Evolutionary conservation across 2,888 invertebrate genomes (phyloP).

Genomic region (Drosophila subquinaria): DNA sequence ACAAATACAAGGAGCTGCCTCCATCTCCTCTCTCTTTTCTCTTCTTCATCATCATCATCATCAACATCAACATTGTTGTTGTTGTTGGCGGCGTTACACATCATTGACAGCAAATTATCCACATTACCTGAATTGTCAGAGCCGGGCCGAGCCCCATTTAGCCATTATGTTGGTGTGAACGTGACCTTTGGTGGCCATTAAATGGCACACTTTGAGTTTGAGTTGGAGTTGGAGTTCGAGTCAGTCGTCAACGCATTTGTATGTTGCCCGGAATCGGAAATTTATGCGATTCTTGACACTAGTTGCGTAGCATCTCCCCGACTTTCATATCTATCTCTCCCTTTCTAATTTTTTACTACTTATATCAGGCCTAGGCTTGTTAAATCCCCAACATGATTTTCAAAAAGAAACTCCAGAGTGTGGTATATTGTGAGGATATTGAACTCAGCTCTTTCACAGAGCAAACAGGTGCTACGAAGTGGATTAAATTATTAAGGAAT

Average conservation of each 20-base stretch:
- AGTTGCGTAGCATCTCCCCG: conserved; percentile 57
- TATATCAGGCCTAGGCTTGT: conserved; percentile 15
- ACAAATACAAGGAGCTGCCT: conserved; percentile 72
- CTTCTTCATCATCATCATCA: conserved; percentile 10
- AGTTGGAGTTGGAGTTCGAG: conserved; percentile 26
- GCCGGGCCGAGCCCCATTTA: conserved; percentile 62
- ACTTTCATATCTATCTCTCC: neutral
- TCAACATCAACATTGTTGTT: conserved; percentile 16
- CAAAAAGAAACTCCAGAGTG: conserved; percentile 28
- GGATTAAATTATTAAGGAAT: neutral
- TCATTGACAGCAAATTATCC: conserved; percentile 85
- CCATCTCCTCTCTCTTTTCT: neutral
- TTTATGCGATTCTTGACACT: conserved; percentile 84
- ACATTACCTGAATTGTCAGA: conserved; percentile 84
- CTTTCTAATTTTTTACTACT: neutral
- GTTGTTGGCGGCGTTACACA: conserved; percentile 79
- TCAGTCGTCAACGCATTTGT: conserved; percentile 68
- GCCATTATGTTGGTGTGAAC: conserved; percentile 79
- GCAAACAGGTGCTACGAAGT: conserved; percentile 36
- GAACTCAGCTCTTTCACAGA: neutral
- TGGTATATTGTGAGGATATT: neutral
- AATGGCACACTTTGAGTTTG: conserved; percentile 75
- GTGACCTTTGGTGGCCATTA: conserved; percentile 84
- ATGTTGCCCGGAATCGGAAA: conserved; percentile 72
- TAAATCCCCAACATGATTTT: conserved; percentile 31